Evolutionary conservation across 2,113 vertebrate genomes (phyloP).

Genomic region (Otocyon megalotis): DNA sequence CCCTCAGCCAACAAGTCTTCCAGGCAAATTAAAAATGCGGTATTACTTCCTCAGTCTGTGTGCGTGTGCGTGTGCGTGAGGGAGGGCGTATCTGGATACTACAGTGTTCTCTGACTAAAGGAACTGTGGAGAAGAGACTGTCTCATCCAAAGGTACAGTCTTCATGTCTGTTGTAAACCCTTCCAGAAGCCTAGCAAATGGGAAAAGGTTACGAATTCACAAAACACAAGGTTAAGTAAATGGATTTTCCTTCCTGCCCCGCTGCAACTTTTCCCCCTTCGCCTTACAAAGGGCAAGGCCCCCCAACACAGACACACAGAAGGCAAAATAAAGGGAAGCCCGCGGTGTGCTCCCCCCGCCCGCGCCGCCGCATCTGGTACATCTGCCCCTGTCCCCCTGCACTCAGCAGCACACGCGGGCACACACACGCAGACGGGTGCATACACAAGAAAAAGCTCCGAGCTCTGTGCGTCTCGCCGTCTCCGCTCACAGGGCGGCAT

Average conservation of each 20-base stretch:
- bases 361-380: too few relatives aligned
- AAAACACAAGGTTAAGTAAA: not conserved
- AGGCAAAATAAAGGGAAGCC: not conserved
- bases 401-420: too few relatives aligned
- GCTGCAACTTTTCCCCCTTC: not conserved
- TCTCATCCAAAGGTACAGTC: constrained; percentile 11
- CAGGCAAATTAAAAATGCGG: not conserved
- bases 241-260: not conserved
- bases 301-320: not conserved
- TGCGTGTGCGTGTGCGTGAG: not conserved
- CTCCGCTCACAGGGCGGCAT: too few relatives aligned
- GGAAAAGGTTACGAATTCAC: not conserved
- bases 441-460: too few relatives aligned
- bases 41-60: not conserved
- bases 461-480: too few relatives aligned
- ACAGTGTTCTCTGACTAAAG: not conserved
- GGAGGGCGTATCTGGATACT: not conserved
- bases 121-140: constrained; percentile 16
- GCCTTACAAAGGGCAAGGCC: not conserved
- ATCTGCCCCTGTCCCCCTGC: too few relatives aligned
- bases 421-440: too few relatives aligned
- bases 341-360: too few relatives aligned
- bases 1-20: not conserved
- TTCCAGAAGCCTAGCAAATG: constrained; percentile 9
- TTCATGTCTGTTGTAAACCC: not conserved